Evolutionary conservation across 2,888 invertebrate genomes (phyloP), one percentile per base, ranked within the genome.

Genomic region (Nemotelus pantherinus): DNA sequence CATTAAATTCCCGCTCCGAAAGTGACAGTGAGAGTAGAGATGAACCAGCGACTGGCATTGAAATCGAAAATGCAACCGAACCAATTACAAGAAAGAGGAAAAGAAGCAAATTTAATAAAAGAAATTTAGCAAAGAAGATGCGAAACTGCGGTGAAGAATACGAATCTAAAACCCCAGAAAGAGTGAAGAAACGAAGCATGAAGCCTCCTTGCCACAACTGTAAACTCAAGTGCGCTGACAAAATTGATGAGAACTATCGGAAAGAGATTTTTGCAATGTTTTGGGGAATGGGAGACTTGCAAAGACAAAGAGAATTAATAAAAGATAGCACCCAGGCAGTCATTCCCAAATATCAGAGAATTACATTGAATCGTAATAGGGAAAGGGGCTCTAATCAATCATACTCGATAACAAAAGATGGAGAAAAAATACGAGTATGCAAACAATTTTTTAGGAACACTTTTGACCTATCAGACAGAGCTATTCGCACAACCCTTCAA

Each of bases 1-100:
- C 10, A 60, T 60, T 1, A 39, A 43, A 64, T 64, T 64, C 64
- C 2, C 2, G 64, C 64, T 43, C 45, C 45, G 65, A 45, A 65
- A 65, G 65, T 65, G 65, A 65, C 44, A 43, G 1, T 48, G 47
- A 65, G 45, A 65, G 65, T 48, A 64, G 64, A 43, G 64, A 64
- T 64, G 65, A 65, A 44, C 47, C 65, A 47, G 65, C 10, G 0
- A 45, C 65, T 47, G 65, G 45, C 1, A 65, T 45, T 65, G 65
- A 65, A 65, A 65, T 65, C 65, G 44, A 45, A 65, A 65, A 65
- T 45, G 65, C 2, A 64, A 64, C 2, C 64, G 45, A 65, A 45
- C 44, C 45, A 65, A 65, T n/a, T 47, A 65, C 45, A 65, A 63
- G 63, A 39, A 63, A 63, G 63, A 63, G 2, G 60, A 25, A 60